Evolutionary conservation across 2,888 invertebrate genomes (phyloP), one percentile per base, ranked within the genome.

Genomic region (Ennomos fuscantarius): DNA sequence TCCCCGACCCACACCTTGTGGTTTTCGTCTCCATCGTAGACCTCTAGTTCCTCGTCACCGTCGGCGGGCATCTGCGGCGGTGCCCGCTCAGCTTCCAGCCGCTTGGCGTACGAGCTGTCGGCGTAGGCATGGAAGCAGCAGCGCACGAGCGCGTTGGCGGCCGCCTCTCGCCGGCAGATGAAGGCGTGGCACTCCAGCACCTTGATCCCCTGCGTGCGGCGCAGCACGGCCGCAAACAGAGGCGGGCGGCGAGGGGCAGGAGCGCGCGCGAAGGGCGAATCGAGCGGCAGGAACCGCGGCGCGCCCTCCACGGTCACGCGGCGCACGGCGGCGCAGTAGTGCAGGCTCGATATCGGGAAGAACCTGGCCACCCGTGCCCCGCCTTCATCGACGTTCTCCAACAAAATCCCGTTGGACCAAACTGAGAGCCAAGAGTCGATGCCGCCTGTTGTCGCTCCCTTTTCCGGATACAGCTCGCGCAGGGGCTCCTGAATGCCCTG

Each of bases 101-200:
- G 96, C 74, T 96, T 96, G 43, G 97, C 98, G 84, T 98, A 98
- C 67, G 97, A 97, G 72, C 97, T 97, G 86, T 99, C 99, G 0
- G 98, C 98, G 88, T 99, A 99, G 47, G 99, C 98, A 91, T 99
- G 99, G 90, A 99, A 99, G 90, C 98, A 99, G 88, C 98, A 98
- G 73, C 98, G 94, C 65, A 99, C 99, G 79, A 99, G 94, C 72
- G 99, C 99, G 87, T 99, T 98, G 64, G 99, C 99, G 44, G 99
- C 99, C 81, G 98, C 97, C 86, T 98, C 98, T 56, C 98, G 95
- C 73, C 98, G 97, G 89, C 99, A 98, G 78, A 99, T 98, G 89
- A 99, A 99, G 65, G 99, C 98, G 92, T 99, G 99, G 92, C 99
- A 99, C 92, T 99, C 99, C 64, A 99, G 94, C 55, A 99, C 99